Evolutionary conservation across 2,797 vertebrate species (phyloP).

Genomic region (Onychomys leucogaster): DNA sequence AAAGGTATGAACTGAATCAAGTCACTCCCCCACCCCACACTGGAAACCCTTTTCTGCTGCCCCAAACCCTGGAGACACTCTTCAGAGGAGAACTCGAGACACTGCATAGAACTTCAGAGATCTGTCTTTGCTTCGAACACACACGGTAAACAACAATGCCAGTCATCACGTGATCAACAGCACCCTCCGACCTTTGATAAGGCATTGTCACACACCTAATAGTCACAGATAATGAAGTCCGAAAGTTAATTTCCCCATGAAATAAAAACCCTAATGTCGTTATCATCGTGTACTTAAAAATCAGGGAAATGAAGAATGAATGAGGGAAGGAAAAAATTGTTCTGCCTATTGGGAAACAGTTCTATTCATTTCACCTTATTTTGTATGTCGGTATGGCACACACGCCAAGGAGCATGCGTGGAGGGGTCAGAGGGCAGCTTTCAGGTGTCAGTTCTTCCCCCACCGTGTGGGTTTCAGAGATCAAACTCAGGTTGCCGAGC

Average conservation of each 20-base stretch:
- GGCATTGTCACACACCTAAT: background rate
- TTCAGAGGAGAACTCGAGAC: background rate
- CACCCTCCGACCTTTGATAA: background rate
- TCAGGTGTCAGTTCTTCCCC: background rate
- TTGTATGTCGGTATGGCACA: background rate
- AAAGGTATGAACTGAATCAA: background rate
- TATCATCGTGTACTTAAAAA: constrained; percentile 6
- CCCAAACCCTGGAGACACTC: background rate
- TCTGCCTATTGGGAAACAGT: background rate
- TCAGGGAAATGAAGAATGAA: background rate
- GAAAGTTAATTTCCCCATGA: background rate
- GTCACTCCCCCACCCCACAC: background rate
- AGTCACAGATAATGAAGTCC: background rate
- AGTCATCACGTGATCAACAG: background rate
- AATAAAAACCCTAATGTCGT: background rate
- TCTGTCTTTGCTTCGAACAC: background rate
- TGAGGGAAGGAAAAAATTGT: background rate
- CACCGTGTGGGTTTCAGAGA: background rate
- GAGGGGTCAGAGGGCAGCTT: background rate
- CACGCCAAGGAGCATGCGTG: background rate
- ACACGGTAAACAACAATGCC: background rate
- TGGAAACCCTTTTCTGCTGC: background rate
- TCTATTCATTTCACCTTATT: background rate
- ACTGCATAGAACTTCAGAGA: rapidly evolving
- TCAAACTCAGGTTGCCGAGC: background rate